Percentiles rank a stretch among this genome's conserved stretches.
phyloP scores from a whole-genome alignment of 2,797 vertebrate genomes.

The Amniataba percoides region DNA sequence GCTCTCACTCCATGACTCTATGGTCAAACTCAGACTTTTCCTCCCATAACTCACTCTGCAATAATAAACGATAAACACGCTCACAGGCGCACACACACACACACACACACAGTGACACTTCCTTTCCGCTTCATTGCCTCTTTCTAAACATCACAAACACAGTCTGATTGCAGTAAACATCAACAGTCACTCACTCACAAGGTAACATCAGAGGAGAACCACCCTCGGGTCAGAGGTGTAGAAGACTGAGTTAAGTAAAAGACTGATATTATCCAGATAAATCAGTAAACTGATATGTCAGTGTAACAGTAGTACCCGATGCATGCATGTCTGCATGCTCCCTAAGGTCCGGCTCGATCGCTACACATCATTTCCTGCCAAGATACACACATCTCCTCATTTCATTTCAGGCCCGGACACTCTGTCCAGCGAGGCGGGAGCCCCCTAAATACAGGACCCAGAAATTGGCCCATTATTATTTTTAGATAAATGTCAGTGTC shows the following conservation, averaged over 20 bases:
- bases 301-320: constrained; percentile 45
- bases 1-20: constrained; percentile 43
- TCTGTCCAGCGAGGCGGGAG: constrained; percentile 49
- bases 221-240: constrained; percentile 4
- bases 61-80: constrained; percentile 69
- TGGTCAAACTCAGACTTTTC: constrained; percentile 52
- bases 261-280: constrained; percentile 27
- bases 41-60: constrained; percentile 66
- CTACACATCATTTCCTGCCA: constrained; percentile 60
- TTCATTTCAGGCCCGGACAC: constrained; percentile 41
- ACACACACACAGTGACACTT: constrained; percentile 43
- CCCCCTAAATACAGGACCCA: constrained; percentile 66
- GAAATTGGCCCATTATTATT: constrained; percentile 73
- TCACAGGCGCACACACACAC: constrained; percentile 18
- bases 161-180: constrained; percentile 45
- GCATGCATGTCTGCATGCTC: constrained; percentile 28
- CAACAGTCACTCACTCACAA: not conserved
- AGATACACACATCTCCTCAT: constrained; percentile 62
- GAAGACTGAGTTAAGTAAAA: constrained; percentile 23
- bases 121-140: constrained; percentile 27
- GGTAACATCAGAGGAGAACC: constrained; percentile 3
- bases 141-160: constrained; percentile 53
- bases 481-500: constrained; percentile 77
- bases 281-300: constrained; percentile 44
- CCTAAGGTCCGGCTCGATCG: constrained; percentile 24